These are phyloP conservation scores for Lumbricus terrestris DNA, from an alignment of 2,888 invertebrate genomes.

Conservation along the genomic window DNA sequence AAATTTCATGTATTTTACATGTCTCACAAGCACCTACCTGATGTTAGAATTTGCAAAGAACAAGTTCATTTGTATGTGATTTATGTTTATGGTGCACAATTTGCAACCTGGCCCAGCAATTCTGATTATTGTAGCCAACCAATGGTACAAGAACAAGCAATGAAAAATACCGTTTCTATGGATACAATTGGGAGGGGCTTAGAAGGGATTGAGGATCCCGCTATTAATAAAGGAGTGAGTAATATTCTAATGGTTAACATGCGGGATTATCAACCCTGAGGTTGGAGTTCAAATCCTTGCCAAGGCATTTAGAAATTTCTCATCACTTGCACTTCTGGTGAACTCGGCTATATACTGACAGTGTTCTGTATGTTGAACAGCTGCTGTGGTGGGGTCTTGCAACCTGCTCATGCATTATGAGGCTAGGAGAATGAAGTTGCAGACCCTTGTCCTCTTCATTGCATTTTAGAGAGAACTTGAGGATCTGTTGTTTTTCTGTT, in stretches of 20 bases:
- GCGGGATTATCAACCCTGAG: background rate
- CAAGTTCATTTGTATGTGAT: background rate
- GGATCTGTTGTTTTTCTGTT: background rate
- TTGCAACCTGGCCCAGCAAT: background rate
- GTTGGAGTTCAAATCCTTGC: background rate
- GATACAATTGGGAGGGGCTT: no score
- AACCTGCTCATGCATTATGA: background rate
- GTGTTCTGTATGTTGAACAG: background rate
- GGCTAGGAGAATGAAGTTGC: background rate
- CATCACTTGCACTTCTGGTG: background rate
- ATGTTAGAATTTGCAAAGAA: background rate
- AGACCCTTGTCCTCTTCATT: background rate
- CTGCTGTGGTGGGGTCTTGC: background rate
- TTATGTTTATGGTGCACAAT: background rate
- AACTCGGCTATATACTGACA: background rate
- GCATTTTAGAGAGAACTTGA: background rate
- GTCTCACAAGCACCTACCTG: background rate
- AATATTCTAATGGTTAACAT: background rate
- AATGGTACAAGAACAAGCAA: no score
- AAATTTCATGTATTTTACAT: background rate
- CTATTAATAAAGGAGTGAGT: background rate
- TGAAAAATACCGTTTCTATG: no score
- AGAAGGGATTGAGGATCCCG: no score
- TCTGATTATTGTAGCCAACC: no score
- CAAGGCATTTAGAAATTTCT: background rate